Base-by-base conservation (phyloP, 2,113 vertebrate genomes). In the Gracilinanus agilis region DNA sequence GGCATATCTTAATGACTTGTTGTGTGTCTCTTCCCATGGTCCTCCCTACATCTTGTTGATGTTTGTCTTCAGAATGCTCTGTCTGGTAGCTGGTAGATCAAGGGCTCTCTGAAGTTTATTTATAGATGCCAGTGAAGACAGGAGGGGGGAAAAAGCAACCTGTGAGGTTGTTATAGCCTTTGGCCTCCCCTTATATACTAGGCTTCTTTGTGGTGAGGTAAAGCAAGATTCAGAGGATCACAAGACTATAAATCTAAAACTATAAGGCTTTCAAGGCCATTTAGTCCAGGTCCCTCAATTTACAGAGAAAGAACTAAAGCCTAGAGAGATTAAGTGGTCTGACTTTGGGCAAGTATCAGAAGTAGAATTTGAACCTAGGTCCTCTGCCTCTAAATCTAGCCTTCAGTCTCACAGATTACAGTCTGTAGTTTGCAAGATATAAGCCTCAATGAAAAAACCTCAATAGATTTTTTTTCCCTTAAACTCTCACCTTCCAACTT, bases 31-130 rank as follows among this genome's bases (percentile, higher is more conserved):
- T 24, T 29, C 6, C 49, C 44, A 90, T 53, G 44, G 5, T 53
- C 27, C 40, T 53, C 44, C 24, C 88, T 44, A 53, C 9, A 1
- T 40, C 24, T 44, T 90, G 44, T 90, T 90, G 24, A 25, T 49
- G 44, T 90, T 90, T 53, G 24, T 53, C 49, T 4, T 27, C 25
- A 53, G 89, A 90, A 90, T 53, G 27, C 10, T 49, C 88, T 53
- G 9, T 49, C 25, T 49, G 44, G 27, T 44, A 90, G 27, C 24
- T 90, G 49, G 44, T 44, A 49, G 44, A 24, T 90, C 24, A 24
- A 90, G 67, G 44, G 44, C 27, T 90, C 89, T 90, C 24, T 90
- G 44, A 90, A 90, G 89, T 90, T 90, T 90, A 29, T 90, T 90
- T 90, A 90, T 90, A 90, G 44, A 90, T 53, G 49, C 89, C 49